Conservation (phyloP, 2,888 invertebrate genomes). For the Drosophila ustulata region DNA sequence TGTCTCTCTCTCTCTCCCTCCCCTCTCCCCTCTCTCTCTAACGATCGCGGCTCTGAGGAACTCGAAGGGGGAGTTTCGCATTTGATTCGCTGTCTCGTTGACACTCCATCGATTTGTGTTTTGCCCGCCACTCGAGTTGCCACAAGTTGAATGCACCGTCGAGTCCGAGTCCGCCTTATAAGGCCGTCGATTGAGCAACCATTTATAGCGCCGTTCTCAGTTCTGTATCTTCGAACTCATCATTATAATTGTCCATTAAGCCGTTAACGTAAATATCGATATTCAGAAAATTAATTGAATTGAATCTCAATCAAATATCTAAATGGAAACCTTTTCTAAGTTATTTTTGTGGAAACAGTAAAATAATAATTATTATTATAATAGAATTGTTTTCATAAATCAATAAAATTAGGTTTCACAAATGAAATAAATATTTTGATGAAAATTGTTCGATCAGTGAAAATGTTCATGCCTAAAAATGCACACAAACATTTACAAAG, state of each 20-base stretch:
- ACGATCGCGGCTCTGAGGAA: conserved; percentile 6
- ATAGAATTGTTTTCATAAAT: too few relatives aligned
- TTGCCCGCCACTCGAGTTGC: conserved; percentile 30
- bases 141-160: conserved; percentile 54
- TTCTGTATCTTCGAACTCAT: neutral
- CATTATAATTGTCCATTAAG: neutral
- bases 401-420: too few relatives aligned
- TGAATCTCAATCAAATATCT: too few relatives aligned
- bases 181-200: conserved; percentile 28
- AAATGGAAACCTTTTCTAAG: too few relatives aligned
- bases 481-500: too few relatives aligned
- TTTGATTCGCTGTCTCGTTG: conserved; percentile 31
- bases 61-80: conserved; percentile 1
- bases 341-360: too few relatives aligned
- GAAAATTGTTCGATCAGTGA: too few relatives aligned
- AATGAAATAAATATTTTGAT: too few relatives aligned
- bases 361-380: too few relatives aligned
- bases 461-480: too few relatives aligned
- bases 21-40: neutral
- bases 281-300: too few relatives aligned
- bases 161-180: conserved; percentile 45
- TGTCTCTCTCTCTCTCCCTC: neutral
- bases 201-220: conserved; percentile 29
- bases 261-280: neutral
- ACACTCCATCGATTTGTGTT: conserved; percentile 29